These are phyloP conservation scores for Leptinotarsa haldemani DNA, from an alignment of 2,888 invertebrate genomes.

Conservation along the genomic window DNA sequence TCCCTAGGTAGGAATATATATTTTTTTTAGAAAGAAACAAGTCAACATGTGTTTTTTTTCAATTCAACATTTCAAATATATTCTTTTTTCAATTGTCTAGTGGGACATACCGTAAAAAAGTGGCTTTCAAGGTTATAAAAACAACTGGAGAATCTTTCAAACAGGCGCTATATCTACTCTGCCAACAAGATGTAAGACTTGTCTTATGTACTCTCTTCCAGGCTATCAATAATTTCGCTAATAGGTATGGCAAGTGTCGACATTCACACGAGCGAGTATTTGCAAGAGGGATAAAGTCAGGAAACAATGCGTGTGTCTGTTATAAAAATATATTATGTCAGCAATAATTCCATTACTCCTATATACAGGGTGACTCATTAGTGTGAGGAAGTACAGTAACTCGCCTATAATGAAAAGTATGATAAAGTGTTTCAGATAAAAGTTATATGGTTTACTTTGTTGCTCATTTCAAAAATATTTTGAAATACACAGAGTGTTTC, in stretches of 20 bases:
- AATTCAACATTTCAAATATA: too few relatives aligned
- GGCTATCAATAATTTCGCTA: slow-evolving; percentile 27
- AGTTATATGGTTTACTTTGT: too few relatives aligned
- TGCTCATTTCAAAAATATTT: too few relatives aligned
- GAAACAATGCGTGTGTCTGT: slow-evolving; percentile 45
- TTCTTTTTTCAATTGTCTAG: not conserved
- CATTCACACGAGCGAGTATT: slow-evolving; percentile 40
- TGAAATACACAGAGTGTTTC: too few relatives aligned
- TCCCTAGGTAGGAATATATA: too few relatives aligned
- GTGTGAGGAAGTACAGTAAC: too few relatives aligned
- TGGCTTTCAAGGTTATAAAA: not conserved
- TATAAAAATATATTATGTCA: slow-evolving; percentile 52
- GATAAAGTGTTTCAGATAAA: too few relatives aligned
- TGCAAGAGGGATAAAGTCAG: slow-evolving; percentile 44
- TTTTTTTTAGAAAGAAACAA: too few relatives aligned
- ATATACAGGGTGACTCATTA: too few relatives aligned
- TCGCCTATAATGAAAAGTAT: too few relatives aligned
- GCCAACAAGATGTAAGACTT: not conserved
- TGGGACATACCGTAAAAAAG: not conserved
- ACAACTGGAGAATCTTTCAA: not conserved
- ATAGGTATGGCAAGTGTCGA: slow-evolving; percentile 46
- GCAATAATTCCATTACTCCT: slow-evolving; percentile 33
- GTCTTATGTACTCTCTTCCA: not conserved
- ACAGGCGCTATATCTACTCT: not conserved
- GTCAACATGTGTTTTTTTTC: too few relatives aligned